Evolutionary conservation across 2,888 invertebrate species (phyloP).

Genomic region (Folsomia manolachei): DNA sequence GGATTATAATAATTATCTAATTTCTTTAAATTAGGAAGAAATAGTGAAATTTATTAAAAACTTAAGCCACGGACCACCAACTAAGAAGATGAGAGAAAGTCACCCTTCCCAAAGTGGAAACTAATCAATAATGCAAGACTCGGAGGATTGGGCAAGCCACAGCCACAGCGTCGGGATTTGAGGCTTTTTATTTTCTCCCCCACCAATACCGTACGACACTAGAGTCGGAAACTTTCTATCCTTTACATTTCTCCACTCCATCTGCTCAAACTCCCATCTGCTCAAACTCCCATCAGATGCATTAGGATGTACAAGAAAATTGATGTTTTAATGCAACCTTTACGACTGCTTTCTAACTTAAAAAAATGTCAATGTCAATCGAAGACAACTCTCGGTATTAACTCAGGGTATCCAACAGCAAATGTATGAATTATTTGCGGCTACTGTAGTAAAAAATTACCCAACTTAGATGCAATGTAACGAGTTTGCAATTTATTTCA

Average conservation of each 20-base stretch:
- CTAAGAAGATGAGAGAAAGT: background rate
- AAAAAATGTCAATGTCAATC: no score
- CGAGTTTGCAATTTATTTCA: no score
- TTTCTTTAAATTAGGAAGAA: background rate
- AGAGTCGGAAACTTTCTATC: background rate
- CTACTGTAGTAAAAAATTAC: no score
- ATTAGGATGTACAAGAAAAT: no score
- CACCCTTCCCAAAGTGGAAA: background rate
- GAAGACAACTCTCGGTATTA: no score
- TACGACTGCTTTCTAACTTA: no score
- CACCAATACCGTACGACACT: background rate
- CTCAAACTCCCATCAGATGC: no score
- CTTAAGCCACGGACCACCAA: background rate
- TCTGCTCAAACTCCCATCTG: background rate
- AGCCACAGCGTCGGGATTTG: background rate
- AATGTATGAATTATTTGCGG: no score
- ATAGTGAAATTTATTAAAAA: background rate
- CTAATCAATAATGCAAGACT: conserved; percentile 32
- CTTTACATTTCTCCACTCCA: background rate
- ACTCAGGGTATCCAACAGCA: no score
- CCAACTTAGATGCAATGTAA: no score
- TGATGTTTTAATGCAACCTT: no score
- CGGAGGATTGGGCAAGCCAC: conserved; percentile 1
- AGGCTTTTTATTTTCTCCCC: background rate
- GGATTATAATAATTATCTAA: no score